Base-by-base conservation (phyloP, 2,797 vertebrate species). In the Gephyroberyx darwinii region DNA sequence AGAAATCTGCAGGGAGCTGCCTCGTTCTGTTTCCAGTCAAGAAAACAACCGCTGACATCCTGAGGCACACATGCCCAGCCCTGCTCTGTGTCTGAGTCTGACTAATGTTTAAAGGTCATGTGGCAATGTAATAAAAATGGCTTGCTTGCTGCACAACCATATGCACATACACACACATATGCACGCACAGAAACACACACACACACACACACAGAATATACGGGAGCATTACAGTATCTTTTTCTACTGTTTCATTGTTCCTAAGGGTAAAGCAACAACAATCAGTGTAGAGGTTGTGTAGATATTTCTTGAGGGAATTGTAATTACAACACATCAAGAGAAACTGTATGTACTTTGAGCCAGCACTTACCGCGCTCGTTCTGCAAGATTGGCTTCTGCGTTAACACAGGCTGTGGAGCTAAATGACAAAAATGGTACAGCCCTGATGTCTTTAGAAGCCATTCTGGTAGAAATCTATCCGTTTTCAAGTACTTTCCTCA, bases 401-500 rank as follows among this genome's bases (percentile, higher is more conserved):
- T 41, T 43, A 73, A 55, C 31, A 48, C 8, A 8, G 17, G 66
- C 19, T 60, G 41, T 33, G 63, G 45, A 0, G 10, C 58, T 67
- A 61, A 51, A 59, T 0, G 22, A 60, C 64, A 39, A 10, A 10
- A 51, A 62, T 16, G 70, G 63, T 50, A 43, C 55, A 35, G 57
- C 0, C 5, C 9, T 17, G 37, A 53, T 57, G 41, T 75, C 69
- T 69, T 53, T 5, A 74, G 53, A 8, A 70, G 67, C 7, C 33
- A 0, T 54, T 76, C 5, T 3, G 7, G 60, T 41, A 56, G 48
- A 77, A 70, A 78, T 66, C 56, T 67, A 57, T 76, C 53, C 66
- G 35, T 31, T 48, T 83, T 84, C 67, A 69, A 82, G 74, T 60
- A 52, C 68, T 78, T 74, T 84, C 67, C 55, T 79, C 5, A 0